Evolutionary conservation across 2,888 invertebrate genomes (phyloP), one percentile per base, ranked within the genome.

Genomic region (Drepana falcataria): DNA sequence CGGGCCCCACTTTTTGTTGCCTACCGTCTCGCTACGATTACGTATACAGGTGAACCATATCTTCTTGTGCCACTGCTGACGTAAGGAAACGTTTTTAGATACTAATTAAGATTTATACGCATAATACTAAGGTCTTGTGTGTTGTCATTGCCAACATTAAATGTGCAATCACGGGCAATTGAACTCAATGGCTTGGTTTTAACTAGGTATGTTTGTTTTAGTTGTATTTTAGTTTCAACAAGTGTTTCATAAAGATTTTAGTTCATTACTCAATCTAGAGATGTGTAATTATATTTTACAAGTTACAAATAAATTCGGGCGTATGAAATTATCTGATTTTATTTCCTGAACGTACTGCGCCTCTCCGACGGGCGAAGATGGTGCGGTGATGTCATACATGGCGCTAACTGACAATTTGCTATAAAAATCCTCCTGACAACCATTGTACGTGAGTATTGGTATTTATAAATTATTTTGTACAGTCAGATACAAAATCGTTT

Each of bases 261-360:
- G 53, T 57, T 56, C 49, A 55, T 58, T 53, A 55, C 58, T 59
- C 55, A 41, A 62, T 55, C 56, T 56, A 54, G 55, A 60, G 57
- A 52, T 48, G 59, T 59, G 60, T 67, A 66, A 65, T 68, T 49
- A 67, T 66, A 64, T 58, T 59, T 59, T 55, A 56, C 56, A 59
- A 62, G 62, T 67, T 66, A 57, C n/a, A 59, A 68, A 67, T 67
- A 67, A 67, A 67, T 47, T 52, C 61, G 69, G 69, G 64, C 55
- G 21, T 55, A 59, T 51, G 6, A 61, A 64, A 57, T 53, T 55
- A 55, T 34, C 53, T 55, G 37, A 53, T 56, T 59, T 59, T 57
- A 56, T 51, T 51, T 51, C 40, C 1, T 44, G 9, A 44, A 44
- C 44, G 3, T 9, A 44, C 6, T 3, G 9, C 44, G 9, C 9